A percentile compares a stretch with the other conserved stretches of the same genome.
Evolutionary conservation across 2,797 vertebrate genomes (phyloP).

Genomic region (Merluccius polli): DNA sequence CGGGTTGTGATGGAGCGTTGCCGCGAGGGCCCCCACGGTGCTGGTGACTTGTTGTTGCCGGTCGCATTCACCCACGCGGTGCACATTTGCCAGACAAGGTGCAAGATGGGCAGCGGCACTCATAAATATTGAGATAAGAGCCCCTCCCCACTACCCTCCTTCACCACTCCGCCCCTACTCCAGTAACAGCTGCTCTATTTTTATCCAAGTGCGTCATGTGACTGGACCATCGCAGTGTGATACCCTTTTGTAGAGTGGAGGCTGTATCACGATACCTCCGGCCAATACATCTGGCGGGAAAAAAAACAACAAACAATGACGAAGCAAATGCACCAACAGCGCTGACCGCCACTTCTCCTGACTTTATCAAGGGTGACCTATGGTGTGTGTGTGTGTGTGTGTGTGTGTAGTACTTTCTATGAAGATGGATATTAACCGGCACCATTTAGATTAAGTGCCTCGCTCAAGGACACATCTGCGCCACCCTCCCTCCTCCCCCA

Average conservation of each 20-base stretch:
- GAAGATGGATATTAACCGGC: slow-evolving; percentile 69
- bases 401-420: slow-evolving; percentile 54
- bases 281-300: slow-evolving; percentile 16
- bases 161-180: not conserved
- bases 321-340: slow-evolving; percentile 41
- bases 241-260: not conserved
- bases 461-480: slow-evolving; percentile 65
- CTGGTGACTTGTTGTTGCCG: slow-evolving; percentile 18
- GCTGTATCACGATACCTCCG: slow-evolving; percentile 1
- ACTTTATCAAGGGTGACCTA: slow-evolving; percentile 60
- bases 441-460: slow-evolving; percentile 63
- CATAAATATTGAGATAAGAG: slow-evolving; percentile 28
- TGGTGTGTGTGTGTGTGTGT: slow-evolving; percentile 52
- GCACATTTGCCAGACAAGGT: slow-evolving; percentile 41
- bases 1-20: slow-evolving; percentile 54
- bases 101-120: slow-evolving; percentile 17
- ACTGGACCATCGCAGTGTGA: not conserved
- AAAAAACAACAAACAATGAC: slow-evolving; percentile 33
- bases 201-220: not conserved
- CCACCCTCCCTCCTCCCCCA: slow-evolving; percentile 25
- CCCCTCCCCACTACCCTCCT: too few species aligned
- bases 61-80: slow-evolving; percentile 36
- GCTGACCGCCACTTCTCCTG: slow-evolving; percentile 17
- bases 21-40: slow-evolving; percentile 26
- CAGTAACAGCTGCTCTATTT: slow-evolving; percentile 12